Evolutionary conservation across 1,140 invertebrate species (phyloP).

Genomic region (Zaprionus ornatus): DNA sequence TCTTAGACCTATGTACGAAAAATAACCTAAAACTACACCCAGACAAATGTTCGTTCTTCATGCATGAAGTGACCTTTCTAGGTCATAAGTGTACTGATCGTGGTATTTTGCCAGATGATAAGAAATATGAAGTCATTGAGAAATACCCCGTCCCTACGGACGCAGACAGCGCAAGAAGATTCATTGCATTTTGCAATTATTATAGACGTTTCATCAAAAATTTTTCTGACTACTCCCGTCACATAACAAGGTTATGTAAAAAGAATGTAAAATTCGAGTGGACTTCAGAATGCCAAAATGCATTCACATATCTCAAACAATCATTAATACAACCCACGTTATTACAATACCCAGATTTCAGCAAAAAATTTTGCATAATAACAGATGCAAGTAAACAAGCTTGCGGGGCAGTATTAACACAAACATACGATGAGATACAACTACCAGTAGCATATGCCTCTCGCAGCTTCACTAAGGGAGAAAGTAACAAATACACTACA

Average conservation of each 20-base stretch:
- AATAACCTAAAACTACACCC: slow-evolving; percentile 28
- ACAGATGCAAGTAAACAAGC: slow-evolving; percentile 56
- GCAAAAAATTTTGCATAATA: slow-evolving; percentile 57
- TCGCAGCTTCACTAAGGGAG: slow-evolving; percentile 57
- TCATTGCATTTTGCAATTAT: slow-evolving; percentile 36
- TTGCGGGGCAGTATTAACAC: slow-evolving; percentile 47
- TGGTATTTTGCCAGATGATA: slow-evolving; percentile 18
- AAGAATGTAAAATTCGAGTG: slow-evolving; percentile 58
- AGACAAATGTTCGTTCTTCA: slow-evolving; percentile 29
- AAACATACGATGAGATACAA: slow-evolving; percentile 17
- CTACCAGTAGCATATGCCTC: slow-evolving; percentile 61
- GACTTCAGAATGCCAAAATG: slow-evolving; percentile 46
- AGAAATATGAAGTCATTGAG: slow-evolving; percentile 5
- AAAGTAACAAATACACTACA: slow-evolving; percentile 60
- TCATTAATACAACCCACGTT: slow-evolving; percentile 56
- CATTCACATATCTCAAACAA: slow-evolving; percentile 58
- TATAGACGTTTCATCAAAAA: slow-evolving; percentile 36
- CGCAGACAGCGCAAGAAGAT: slow-evolving; percentile 24
- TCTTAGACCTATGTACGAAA: slow-evolving; percentile 20
- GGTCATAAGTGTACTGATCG: slow-evolving; percentile 30
- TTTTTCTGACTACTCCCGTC: slow-evolving; percentile 26
- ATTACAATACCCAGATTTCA: slow-evolving; percentile 79
- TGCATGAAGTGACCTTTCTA: slow-evolving; percentile 22
- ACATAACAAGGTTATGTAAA: slow-evolving; percentile 43
- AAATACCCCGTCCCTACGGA: slow-evolving; percentile 28